phyloP scores from a whole-genome alignment of 2,797 vertebrate genomes.

The Eulemur rubriventer region DNA sequence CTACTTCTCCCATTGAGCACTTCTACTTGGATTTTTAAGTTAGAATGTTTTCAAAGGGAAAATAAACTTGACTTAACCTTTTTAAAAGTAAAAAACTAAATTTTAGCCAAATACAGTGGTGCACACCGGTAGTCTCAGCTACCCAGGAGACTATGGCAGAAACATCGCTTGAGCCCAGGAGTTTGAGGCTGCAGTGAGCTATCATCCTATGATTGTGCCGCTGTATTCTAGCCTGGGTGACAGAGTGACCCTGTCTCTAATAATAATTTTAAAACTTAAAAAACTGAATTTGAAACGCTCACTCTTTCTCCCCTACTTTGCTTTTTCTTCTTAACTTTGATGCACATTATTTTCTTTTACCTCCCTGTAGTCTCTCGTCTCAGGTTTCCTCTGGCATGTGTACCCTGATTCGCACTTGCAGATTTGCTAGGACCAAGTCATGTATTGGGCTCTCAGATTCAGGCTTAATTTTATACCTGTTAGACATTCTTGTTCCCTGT shows the following conservation, averaged over 20 bases:
- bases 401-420: neutral
- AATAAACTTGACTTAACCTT: neutral
- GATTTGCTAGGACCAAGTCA: neutral
- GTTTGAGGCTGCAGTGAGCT: neutral
- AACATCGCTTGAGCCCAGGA: neutral
- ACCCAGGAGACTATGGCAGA: neutral
- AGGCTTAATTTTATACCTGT: neutral
- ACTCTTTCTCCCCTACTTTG: neutral
- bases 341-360: neutral
- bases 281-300: neutral
- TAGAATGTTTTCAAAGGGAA: conserved; percentile 14
- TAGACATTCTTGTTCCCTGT: neutral
- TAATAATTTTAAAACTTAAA: neutral
- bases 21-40: neutral
- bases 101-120: neutral
- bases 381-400: neutral
- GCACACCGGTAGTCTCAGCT: neutral
- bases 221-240: neutral
- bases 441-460: neutral
- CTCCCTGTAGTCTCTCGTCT: neutral
- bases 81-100: neutral
- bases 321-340: neutral
- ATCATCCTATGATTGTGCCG: neutral
- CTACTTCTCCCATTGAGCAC: neutral
- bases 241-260: neutral